These are phyloP conservation scores for Antennarius striatus DNA, from an alignment of 2,113 vertebrate species.

Conservation along the genomic window DNA sequence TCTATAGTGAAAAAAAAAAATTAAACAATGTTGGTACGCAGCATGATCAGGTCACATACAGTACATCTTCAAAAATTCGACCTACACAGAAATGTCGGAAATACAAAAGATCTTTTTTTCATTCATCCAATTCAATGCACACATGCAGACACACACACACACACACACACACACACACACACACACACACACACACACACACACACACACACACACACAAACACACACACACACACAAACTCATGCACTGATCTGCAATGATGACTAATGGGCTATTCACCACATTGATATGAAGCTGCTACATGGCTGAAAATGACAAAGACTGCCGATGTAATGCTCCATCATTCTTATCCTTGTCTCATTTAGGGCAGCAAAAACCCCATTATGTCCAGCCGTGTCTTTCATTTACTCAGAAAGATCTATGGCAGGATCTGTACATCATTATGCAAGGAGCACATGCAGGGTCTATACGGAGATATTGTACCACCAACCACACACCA, in stretches of 20 bases:
- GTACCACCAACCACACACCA: slow-evolving; percentile 23
- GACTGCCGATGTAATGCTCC: slow-evolving; percentile 36
- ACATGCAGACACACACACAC: neutral
- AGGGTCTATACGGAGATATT: slow-evolving; percentile 24
- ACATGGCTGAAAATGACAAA: slow-evolving; percentile 56
- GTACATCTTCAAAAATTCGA: slow-evolving; percentile 27
- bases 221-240: slow-evolving; percentile 1
- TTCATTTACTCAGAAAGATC: slow-evolving; percentile 53
- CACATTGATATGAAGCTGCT: slow-evolving; percentile 48
- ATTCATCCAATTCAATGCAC: slow-evolving; percentile 7
- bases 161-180: neutral
- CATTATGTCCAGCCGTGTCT: slow-evolving; percentile 44
- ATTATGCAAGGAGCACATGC: slow-evolving; percentile 35
- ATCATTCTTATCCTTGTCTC: slow-evolving; percentile 55
- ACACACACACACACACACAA: neutral
- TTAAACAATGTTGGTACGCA: slow-evolving; percentile 15
- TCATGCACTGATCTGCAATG: slow-evolving; percentile 39
- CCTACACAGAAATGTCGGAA: slow-evolving; percentile 22
- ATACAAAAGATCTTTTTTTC: slow-evolving; percentile 9
- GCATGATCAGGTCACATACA: slow-evolving; percentile 30
- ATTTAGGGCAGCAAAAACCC: slow-evolving; percentile 44
- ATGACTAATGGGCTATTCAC: slow-evolving; percentile 63
- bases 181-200: neutral
- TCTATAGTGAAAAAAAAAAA: slow-evolving; percentile 1
- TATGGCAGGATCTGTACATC: slow-evolving; percentile 31